phyloP scores from a whole-genome alignment of 1,140 invertebrate genomes.

The Drosophila ananassae region DNA sequence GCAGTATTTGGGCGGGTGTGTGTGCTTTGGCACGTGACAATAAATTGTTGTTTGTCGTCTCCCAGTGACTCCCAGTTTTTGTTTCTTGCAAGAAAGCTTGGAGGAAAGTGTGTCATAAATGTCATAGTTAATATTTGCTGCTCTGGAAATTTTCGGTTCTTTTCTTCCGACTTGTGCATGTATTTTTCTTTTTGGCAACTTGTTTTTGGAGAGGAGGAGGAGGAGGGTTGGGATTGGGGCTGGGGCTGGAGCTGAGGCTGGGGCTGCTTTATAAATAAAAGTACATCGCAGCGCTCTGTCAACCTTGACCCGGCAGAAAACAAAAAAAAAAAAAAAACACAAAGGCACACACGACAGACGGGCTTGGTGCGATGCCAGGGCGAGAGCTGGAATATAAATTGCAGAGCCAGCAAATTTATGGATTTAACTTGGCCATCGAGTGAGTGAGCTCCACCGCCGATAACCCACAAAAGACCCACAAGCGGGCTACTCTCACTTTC shows the following conservation, averaged over 20 bases:
- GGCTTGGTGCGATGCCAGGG: slow-evolving; percentile 2
- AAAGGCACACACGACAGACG: slow-evolving; percentile 1
- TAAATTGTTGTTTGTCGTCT: slow-evolving; percentile 75
- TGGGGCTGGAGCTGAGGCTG: neutral
- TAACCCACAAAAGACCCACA: slow-evolving; percentile 53
- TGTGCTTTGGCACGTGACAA: slow-evolving; percentile 76
- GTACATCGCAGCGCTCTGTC: slow-evolving; percentile 68
- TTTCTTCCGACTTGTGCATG: neutral
- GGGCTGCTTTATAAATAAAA: slow-evolving; percentile 67
- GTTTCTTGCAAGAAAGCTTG: slow-evolving; percentile 28
- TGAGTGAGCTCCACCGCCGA: slow-evolving; percentile 22
- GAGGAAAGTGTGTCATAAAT: slow-evolving; percentile 79
- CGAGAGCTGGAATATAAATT: slow-evolving; percentile 40
- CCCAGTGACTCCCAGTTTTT: slow-evolving; percentile 15
- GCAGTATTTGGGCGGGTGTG: slow-evolving; percentile 52
- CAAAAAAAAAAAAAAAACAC: slow-evolving; percentile 13
- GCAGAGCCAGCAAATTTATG: slow-evolving; percentile 60
- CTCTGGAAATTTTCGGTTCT: slow-evolving; percentile 52
- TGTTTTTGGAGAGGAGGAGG: slow-evolving; percentile 1
- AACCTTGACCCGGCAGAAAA: slow-evolving; percentile 72
- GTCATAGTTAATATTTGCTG: slow-evolving; percentile 82
- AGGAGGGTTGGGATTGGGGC: neutral
- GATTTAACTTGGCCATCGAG: slow-evolving; percentile 31
- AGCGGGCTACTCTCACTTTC: slow-evolving; percentile 9
- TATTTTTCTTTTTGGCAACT: slow-evolving; percentile 54